Conservation (phyloP, 2,888 invertebrate species). For the Griposia aprilina region DNA sequence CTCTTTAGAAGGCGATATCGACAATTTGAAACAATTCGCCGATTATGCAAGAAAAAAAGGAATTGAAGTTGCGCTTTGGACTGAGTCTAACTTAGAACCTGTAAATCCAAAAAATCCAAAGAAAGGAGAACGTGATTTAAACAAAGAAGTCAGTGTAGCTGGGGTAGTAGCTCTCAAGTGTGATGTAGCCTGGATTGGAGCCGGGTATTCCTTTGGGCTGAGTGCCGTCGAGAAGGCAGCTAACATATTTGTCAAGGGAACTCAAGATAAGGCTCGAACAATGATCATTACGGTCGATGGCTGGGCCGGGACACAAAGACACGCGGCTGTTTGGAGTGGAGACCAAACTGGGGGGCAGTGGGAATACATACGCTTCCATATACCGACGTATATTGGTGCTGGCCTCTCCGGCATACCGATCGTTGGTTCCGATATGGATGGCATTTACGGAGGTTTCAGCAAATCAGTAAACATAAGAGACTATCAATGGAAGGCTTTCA, state of each 20-base stretch:
- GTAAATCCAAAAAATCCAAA: slow-evolving; percentile 81
- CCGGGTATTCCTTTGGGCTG: slow-evolving; percentile 85
- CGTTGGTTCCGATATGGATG: slow-evolving; percentile 87
- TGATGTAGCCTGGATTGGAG: slow-evolving; percentile 87
- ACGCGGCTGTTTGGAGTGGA: slow-evolving; percentile 86
- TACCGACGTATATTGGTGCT: slow-evolving; percentile 86
- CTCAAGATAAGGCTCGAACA: slow-evolving; percentile 74
- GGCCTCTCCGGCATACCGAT: slow-evolving; percentile 86
- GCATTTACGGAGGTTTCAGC: slow-evolving; percentile 82
- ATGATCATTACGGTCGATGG: slow-evolving; percentile 87
- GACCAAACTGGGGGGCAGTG: slow-evolving; percentile 87
- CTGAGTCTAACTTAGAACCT: slow-evolving; percentile 84
- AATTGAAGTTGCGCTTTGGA: slow-evolving; percentile 86
- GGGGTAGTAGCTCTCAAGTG: slow-evolving; percentile 85
- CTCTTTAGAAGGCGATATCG: slow-evolving; percentile 83
- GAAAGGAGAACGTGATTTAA: slow-evolving; percentile 86
- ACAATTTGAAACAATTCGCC: slow-evolving; percentile 82
- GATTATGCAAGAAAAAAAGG: slow-evolving; percentile 81
- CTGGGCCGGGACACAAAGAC: slow-evolving; percentile 87
- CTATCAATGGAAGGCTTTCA: slow-evolving; percentile 88
- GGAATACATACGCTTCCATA: slow-evolving; percentile 88
- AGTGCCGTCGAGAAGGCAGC: slow-evolving; percentile 83
- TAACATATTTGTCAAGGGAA: slow-evolving; percentile 76
- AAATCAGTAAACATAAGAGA: slow-evolving; percentile 84
- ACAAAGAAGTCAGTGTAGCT: slow-evolving; percentile 81